Conservation (phyloP, 2,113 vertebrate genomes). For the Poeciliopsis retropinna region DNA sequence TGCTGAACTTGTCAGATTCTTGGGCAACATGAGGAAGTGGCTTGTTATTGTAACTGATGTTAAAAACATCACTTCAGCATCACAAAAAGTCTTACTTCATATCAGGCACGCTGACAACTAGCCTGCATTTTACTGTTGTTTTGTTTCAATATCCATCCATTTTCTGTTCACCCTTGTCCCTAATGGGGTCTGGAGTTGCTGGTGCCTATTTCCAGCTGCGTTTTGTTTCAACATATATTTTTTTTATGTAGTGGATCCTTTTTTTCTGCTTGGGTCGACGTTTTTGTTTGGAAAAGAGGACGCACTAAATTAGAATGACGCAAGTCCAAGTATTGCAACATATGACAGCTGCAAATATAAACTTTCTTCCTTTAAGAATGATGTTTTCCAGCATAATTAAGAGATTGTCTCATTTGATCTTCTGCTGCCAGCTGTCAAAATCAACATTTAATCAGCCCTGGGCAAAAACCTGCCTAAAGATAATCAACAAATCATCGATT, state of each 20-base stretch:
- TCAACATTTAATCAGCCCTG: slow-evolving; percentile 2
- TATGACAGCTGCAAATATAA: slow-evolving; percentile 27
- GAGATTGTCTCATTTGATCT: slow-evolving; percentile 22
- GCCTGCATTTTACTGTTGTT: not conserved
- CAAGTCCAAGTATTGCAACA: slow-evolving; percentile 27
- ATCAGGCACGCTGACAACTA: slow-evolving; percentile 2
- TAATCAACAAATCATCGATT: not conserved
- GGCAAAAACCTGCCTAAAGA: not conserved
- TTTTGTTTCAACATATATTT: not conserved
- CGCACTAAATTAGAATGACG: slow-evolving; percentile 5
- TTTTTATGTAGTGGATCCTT: slow-evolving; percentile 12
- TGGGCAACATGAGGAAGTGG: slow-evolving; percentile 47
- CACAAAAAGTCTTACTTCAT: slow-evolving; percentile 14
- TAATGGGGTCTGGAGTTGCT: too few relatives aligned
- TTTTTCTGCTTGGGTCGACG: slow-evolving; percentile 7
- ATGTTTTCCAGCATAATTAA: slow-evolving; percentile 8
- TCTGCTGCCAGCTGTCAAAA: slow-evolving; percentile 38
- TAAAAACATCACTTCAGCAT: slow-evolving; percentile 28
- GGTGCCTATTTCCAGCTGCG: too few relatives aligned
- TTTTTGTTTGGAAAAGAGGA: slow-evolving; percentile 9
- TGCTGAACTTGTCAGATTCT: slow-evolving; percentile 52
- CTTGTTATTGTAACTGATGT: slow-evolving; percentile 42
- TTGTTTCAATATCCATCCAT: too few relatives aligned
- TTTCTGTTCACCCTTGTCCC: too few relatives aligned
- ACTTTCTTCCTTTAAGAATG: not conserved